Percentiles rank a stretch among this genome's conserved stretches.
phyloP scores from a whole-genome alignment of 2,888 invertebrate species.

The Cryptus armator region DNA sequence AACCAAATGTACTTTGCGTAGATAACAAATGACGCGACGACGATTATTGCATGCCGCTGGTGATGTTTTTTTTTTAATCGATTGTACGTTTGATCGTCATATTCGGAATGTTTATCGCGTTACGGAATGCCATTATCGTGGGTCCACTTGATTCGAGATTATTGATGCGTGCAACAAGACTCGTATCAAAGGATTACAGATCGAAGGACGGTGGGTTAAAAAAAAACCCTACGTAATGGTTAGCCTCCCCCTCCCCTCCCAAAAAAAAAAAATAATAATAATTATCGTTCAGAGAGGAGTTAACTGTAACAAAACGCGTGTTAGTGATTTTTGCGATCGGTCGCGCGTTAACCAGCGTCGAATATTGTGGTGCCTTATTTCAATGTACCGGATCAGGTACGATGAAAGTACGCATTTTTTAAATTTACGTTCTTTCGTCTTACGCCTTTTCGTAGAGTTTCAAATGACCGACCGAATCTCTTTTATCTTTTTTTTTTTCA shows the following conservation, averaged over 20 bases:
- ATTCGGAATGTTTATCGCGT: conserved; percentile 21
- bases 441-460: conserved; percentile 56
- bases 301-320: conserved; percentile 24
- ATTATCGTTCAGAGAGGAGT: conserved; percentile 31
- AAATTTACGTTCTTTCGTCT: conserved; percentile 72
- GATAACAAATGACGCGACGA: conserved; percentile 7
- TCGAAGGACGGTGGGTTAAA: background rate
- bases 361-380: conserved; percentile 84
- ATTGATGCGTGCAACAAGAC: conserved; percentile 21
- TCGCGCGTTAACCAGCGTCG: conserved; percentile 72
- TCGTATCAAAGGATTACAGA: conserved; percentile 6
- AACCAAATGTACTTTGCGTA: conserved; percentile 9
- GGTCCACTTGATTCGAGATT: conserved; percentile 29
- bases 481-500: conserved; percentile 7
- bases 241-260: background rate
- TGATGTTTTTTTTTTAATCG: conserved; percentile 20
- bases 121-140: conserved; percentile 23
- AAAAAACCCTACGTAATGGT: conserved; percentile 12
- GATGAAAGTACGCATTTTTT: conserved; percentile 79
- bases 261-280: background rate
- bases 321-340: conserved; percentile 54
- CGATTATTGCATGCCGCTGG: conserved; percentile 25
- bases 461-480: conserved; percentile 39
- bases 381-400: conserved; percentile 77
- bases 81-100: conserved; percentile 22